phyloP scores from a whole-genome alignment of 2,888 invertebrate species.

The Sceliomorpha sp. region DNA sequence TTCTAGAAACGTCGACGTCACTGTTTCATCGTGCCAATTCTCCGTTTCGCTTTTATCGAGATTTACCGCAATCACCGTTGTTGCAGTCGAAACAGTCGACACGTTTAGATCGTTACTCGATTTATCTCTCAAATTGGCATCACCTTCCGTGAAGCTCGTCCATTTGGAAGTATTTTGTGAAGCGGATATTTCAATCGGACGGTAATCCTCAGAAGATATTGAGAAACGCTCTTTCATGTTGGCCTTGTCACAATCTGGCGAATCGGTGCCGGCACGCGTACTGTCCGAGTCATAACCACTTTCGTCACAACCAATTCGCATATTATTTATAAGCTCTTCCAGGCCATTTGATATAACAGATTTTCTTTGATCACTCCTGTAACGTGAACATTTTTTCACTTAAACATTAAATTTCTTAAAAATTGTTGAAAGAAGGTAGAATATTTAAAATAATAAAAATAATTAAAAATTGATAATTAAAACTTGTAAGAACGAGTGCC shows the following conservation, averaged over 20 bases:
- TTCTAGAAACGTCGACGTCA: too few species aligned
- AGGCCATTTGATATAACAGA: slow-evolving; percentile 61
- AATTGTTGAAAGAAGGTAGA: too few species aligned
- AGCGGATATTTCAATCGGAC: slow-evolving; percentile 57
- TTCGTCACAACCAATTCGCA: slow-evolving; percentile 81
- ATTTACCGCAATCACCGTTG: slow-evolving; percentile 55
- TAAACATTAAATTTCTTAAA: too few species aligned
- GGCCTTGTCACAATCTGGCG: slow-evolving; percentile 80
- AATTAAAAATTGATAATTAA: too few species aligned
- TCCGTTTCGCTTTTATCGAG: slow-evolving; percentile 43
- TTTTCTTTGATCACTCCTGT: slow-evolving; percentile 56
- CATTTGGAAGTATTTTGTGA: slow-evolving; percentile 4
- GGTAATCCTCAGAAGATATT: slow-evolving; percentile 72
- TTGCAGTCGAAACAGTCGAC: slow-evolving; percentile 42
- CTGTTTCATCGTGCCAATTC: background rate
- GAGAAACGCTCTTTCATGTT: slow-evolving; percentile 65
- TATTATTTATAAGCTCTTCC: slow-evolving; percentile 74
- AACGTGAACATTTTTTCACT: too few species aligned
- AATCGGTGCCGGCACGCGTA: slow-evolving; percentile 82
- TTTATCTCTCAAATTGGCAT: background rate
- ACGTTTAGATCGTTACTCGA: slow-evolving; percentile 33
- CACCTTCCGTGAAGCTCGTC: background rate
- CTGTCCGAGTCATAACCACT: slow-evolving; percentile 84
- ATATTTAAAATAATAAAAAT: too few species aligned
- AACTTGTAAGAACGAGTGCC: too few species aligned